Evolutionary conservation across 2,113 vertebrate species (phyloP).

Genomic region (Epinephelus fuscoguttatus): DNA sequence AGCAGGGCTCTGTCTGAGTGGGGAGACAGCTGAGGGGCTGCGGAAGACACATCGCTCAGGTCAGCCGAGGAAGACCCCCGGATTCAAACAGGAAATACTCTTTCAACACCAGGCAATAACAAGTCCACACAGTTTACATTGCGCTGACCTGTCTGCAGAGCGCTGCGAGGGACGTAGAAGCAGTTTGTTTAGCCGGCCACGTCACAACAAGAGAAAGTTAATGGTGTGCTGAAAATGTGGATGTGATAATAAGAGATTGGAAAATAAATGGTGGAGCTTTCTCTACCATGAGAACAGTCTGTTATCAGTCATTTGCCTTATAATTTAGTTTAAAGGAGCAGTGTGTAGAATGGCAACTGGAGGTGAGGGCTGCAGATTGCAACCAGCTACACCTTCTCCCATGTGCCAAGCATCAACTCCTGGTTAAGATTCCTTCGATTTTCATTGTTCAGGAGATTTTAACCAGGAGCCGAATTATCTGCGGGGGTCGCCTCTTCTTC

Average conservation of each 20-base stretch:
- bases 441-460: too few species aligned
- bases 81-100: slow-evolving; percentile 81
- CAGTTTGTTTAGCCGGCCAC: slow-evolving; percentile 44
- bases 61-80: slow-evolving; percentile 67
- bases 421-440: too few species aligned
- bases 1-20: slow-evolving; percentile 42
- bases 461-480: too few species aligned
- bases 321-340: not conserved
- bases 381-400: too few species aligned
- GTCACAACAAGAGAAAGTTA: slow-evolving; percentile 53
- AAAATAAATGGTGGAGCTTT: not conserved
- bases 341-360: too few species aligned
- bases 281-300: not conserved
- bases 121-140: slow-evolving; percentile 76
- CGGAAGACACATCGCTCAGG: slow-evolving; percentile 49
- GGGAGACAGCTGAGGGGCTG: slow-evolving; percentile 42
- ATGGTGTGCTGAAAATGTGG: slow-evolving; percentile 14
- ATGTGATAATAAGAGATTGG: not conserved
- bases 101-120: slow-evolving; percentile 78
- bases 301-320: not conserved
- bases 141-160: slow-evolving; percentile 54
- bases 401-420: too few species aligned
- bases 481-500: too few species aligned
- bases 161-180: slow-evolving; percentile 17
- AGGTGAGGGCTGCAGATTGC: too few species aligned